These are phyloP conservation scores for Phaethon lepturus DNA, from an alignment of 2,113 vertebrate species.

Conservation along the genomic window DNA sequence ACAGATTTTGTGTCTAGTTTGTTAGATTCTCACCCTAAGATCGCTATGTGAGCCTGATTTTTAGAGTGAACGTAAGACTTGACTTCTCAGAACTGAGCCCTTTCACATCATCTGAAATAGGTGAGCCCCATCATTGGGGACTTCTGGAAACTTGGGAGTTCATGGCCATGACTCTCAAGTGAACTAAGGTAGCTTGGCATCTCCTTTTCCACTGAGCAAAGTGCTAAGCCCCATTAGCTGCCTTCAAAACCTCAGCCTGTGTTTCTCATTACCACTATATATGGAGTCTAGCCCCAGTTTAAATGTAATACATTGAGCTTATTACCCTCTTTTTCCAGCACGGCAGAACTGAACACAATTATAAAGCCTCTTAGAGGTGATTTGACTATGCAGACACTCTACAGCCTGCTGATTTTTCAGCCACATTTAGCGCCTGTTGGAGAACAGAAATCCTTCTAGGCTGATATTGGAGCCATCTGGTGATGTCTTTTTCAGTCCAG, in stretches of 20 bases:
- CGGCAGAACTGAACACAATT: slow-evolving; percentile 19
- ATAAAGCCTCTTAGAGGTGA: slow-evolving; percentile 49
- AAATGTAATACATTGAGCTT: neutral
- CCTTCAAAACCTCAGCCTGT: neutral
- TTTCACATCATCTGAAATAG: neutral
- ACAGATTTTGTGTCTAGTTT: neutral
- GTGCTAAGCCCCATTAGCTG: neutral
- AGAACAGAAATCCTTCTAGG: slow-evolving; percentile 56
- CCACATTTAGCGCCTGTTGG: slow-evolving; percentile 7
- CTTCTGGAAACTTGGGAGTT: neutral
- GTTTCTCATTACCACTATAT: neutral
- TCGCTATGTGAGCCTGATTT: neutral
- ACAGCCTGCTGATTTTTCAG: slow-evolving; percentile 53
- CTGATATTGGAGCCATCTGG: slow-evolving; percentile 58
- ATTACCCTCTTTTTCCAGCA: slow-evolving; percentile 43
- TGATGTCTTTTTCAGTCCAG: slow-evolving; percentile 48
- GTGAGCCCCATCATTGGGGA: neutral
- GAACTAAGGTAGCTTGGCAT: neutral
- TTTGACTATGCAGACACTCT: slow-evolving; percentile 38
- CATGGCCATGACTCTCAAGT: neutral
- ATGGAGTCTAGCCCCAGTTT: neutral
- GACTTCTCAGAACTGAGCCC: neutral
- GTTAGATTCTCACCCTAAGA: neutral
- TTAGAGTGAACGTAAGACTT: neutral
- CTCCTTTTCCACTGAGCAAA: neutral